A percentile compares a stretch with the other conserved stretches of the same genome.
phyloP scores from a whole-genome alignment of 2,888 invertebrate genomes.

The Agrochola macilenta region DNA sequence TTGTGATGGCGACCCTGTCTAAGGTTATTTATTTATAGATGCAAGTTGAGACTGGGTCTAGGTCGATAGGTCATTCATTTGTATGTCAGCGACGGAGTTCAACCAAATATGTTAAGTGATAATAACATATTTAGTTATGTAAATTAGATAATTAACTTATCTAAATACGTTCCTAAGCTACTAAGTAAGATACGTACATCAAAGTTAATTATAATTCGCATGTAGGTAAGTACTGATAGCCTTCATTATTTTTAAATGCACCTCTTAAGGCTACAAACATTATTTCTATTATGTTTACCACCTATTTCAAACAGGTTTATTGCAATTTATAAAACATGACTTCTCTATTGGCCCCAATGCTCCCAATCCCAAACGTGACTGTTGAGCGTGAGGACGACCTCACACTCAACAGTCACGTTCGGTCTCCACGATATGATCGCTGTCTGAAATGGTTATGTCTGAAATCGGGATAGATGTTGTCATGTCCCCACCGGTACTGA shows the following conservation, averaged over 20 bases:
- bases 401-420: too few species aligned
- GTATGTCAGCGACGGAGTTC: neutral
- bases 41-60: conserved; percentile 20
- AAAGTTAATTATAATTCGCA: neutral
- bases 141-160: neutral
- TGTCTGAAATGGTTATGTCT: too few species aligned
- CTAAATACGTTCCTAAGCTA: too few species aligned
- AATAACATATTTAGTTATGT: neutral
- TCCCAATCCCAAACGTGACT: neutral
- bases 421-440: too few species aligned
- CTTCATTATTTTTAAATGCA: neutral
- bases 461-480: neutral
- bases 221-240: neutral
- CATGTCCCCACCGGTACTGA: neutral
- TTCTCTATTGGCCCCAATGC: too few species aligned
- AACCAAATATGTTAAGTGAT: neutral
- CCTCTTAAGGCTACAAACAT: neutral
- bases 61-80: conserved; percentile 28
- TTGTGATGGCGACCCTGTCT: conserved; percentile 28
- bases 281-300: neutral
- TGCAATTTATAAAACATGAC: neutral
- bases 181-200: too few species aligned
- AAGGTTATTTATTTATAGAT: conserved; percentile 38
- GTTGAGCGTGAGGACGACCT: neutral
- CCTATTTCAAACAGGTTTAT: neutral